Percentiles rank a stretch among this genome's conserved stretches.
phyloP scores from a whole-genome alignment of 2,797 vertebrate species.

The Enteromius radiatus region DNA sequence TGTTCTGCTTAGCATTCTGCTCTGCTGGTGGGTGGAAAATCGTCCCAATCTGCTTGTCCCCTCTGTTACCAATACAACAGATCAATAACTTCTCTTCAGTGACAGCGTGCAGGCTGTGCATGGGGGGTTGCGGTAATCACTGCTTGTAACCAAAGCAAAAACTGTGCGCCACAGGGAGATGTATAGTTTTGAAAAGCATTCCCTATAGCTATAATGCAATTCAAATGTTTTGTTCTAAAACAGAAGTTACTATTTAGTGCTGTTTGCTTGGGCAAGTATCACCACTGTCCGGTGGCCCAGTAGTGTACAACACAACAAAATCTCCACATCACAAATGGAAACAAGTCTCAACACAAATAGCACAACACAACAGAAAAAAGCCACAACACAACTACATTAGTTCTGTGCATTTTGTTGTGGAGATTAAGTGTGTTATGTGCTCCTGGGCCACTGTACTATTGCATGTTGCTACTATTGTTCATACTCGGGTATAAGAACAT shows the following conservation, averaged over 20 bases:
- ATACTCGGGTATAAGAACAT: not conserved
- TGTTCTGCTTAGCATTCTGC: constrained; percentile 52
- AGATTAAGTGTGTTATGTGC: no score
- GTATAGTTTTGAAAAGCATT: constrained; percentile 9
- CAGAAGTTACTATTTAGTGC: not conserved
- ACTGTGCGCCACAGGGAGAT: not conserved
- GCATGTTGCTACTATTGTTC: not conserved
- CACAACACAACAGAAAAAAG: not conserved
- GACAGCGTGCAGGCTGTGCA: constrained; percentile 44
- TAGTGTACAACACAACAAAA: not conserved
- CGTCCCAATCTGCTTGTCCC: constrained; percentile 60
- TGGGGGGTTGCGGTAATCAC: not conserved
- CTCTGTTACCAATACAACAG: constrained; percentile 59
- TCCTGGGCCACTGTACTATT: not conserved
- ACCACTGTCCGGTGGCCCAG: not conserved
- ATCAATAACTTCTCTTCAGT: constrained; percentile 55
- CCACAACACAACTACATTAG: not conserved
- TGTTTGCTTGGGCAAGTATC: constrained; percentile 6
- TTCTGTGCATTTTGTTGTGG: not conserved
- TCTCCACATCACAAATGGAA: not conserved
- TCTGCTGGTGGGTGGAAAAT: constrained; percentile 38
- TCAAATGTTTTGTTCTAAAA: constrained; percentile 18
- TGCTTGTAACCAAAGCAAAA: constrained; percentile 5
- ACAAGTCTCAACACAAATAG: not conserved
- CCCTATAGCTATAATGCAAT: not conserved